Evolutionary conservation across 2,888 invertebrate genomes (phyloP).

Genomic region (Trichogramma evanescens): DNA sequence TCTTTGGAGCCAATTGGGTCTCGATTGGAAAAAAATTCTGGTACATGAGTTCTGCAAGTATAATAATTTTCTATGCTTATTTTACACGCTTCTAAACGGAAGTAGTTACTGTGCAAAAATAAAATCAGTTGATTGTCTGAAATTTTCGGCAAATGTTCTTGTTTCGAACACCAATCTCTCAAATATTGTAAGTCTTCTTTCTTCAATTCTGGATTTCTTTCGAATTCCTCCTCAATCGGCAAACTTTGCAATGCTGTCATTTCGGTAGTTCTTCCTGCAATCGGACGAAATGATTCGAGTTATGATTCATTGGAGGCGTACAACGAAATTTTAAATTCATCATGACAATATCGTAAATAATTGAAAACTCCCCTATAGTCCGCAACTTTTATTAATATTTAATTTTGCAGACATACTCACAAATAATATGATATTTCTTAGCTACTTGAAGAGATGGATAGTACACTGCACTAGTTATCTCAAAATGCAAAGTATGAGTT

Average conservation of each 20-base stretch:
- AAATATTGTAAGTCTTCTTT: conserved; percentile 57
- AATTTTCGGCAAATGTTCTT: conserved; percentile 60
- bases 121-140: conserved; percentile 57
- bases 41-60: conserved; percentile 60
- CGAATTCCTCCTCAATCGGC: conserved; percentile 53
- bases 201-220: conserved; percentile 56
- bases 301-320: no score
- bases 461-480: no score
- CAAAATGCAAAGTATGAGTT: no score
- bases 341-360: no score
- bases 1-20: conserved; percentile 50
- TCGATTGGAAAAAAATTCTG: conserved; percentile 41
- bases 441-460: no score
- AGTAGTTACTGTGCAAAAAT: conserved; percentile 64
- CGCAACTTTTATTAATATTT: no score
- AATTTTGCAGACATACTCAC: no score
- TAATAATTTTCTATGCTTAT: conserved; percentile 62
- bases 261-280: background rate
- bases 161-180: conserved; percentile 58
- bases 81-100: conserved; percentile 64
- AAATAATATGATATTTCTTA: no score
- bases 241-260: conserved; percentile 44
- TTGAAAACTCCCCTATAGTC: no score
- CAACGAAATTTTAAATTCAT: no score
- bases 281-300: no score